Percentiles rank a stretch among this genome's conserved stretches.
Conservation (phyloP, 2,888 invertebrate species). For the Protodeltote pygarga region DNA sequence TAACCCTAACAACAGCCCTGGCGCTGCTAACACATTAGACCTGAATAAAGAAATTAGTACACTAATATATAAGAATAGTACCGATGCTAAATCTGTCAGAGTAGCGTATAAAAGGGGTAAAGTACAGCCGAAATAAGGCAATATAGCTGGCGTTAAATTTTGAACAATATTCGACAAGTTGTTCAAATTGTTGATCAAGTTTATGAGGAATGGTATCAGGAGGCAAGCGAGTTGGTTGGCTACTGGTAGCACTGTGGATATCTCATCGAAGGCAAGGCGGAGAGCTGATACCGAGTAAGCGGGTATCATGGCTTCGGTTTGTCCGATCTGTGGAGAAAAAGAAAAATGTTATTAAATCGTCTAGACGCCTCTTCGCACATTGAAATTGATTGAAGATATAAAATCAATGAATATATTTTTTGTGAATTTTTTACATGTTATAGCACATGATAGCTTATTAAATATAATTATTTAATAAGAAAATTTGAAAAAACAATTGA, state of each 20-base stretch:
- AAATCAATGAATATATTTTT: too few species aligned
- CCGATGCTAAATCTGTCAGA: slow-evolving; percentile 78
- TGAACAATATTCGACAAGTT: slow-evolving; percentile 81
- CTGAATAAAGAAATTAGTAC: slow-evolving; percentile 77
- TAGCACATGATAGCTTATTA: too few species aligned
- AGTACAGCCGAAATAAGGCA: slow-evolving; percentile 81
- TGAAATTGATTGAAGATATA: too few species aligned
- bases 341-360: neutral
- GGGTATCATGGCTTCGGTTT: slow-evolving; percentile 77
- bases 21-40: slow-evolving; percentile 76
- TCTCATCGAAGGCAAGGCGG: slow-evolving; percentile 78
- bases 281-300: slow-evolving; percentile 78
- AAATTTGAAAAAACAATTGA: too few species aligned
- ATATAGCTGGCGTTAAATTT: slow-evolving; percentile 76
- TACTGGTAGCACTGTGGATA: slow-evolving; percentile 72
- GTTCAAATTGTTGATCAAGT: slow-evolving; percentile 79
- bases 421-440: too few species aligned
- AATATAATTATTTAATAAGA: too few species aligned
- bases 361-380: too few species aligned
- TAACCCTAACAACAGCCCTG: slow-evolving; percentile 68
- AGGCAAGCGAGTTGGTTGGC: slow-evolving; percentile 78
- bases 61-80: slow-evolving; percentile 78
- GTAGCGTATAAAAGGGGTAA: slow-evolving; percentile 77
- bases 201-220: slow-evolving; percentile 76
- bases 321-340: slow-evolving; percentile 59